Evolutionary conservation across 2,113 vertebrate species (phyloP).

Genomic region (Pedionomus torquatus): DNA sequence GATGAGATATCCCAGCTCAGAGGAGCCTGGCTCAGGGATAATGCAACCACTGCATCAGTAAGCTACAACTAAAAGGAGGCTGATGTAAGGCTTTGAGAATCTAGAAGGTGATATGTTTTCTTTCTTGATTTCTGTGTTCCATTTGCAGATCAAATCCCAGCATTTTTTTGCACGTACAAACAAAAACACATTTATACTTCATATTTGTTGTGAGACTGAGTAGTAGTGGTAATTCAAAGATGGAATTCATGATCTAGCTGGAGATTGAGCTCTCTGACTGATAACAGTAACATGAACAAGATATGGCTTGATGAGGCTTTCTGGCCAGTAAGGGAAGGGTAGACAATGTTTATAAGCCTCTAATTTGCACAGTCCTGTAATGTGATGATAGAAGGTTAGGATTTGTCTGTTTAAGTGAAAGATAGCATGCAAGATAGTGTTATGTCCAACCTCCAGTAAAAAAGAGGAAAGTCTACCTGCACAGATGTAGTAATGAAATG

Average conservation of each 20-base stretch:
- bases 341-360: background rate
- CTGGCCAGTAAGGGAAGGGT: background rate
- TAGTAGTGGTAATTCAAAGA: background rate
- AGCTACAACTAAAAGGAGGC: background rate
- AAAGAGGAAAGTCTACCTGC: background rate
- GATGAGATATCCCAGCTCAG: background rate
- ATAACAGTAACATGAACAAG: background rate
- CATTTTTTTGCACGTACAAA: background rate
- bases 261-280: background rate
- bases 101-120: background rate
- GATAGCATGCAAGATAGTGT: background rate
- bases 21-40: background rate
- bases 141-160: background rate
- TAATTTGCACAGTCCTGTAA: background rate
- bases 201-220: background rate
- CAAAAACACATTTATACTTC: background rate
- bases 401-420: background rate
- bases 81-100: background rate
- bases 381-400: background rate
- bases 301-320: background rate
- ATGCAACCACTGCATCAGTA: background rate
- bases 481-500: background rate
- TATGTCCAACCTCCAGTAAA: background rate
- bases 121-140: background rate
- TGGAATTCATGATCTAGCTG: background rate